Conservation (phyloP, 2,888 invertebrate species). For the Schizotus pectinicornis region DNA sequence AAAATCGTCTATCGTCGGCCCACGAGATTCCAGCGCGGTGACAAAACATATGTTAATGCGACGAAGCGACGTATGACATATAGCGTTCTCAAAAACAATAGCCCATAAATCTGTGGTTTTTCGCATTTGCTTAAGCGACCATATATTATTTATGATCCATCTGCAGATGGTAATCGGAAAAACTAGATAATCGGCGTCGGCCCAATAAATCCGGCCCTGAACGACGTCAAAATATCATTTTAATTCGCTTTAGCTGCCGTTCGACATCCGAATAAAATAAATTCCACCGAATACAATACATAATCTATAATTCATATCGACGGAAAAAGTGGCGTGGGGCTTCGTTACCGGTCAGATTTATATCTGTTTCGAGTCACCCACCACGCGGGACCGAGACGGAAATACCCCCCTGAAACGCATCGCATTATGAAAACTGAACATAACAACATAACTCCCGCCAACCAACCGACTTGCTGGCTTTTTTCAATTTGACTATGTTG, state of each 20-base stretch:
- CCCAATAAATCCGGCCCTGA: slow-evolving; percentile 40
- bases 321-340: slow-evolving; percentile 39
- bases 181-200: slow-evolving; percentile 6
- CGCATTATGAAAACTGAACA: slow-evolving; percentile 27
- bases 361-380: slow-evolving; percentile 40
- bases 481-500: slow-evolving; percentile 12
- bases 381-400: slow-evolving; percentile 26
- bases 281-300: slow-evolving; percentile 54
- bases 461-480: slow-evolving; percentile 42
- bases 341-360: slow-evolving; percentile 47
- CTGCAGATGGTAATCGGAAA: slow-evolving; percentile 18
- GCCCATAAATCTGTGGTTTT: slow-evolving; percentile 39
- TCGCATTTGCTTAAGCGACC: slow-evolving; percentile 18
- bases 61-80: slow-evolving; percentile 42
- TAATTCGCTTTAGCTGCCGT: slow-evolving; percentile 51
- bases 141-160: slow-evolving; percentile 25
- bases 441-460: slow-evolving; percentile 55
- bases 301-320: slow-evolving; percentile 56
- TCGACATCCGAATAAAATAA: slow-evolving; percentile 50
- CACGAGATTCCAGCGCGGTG: slow-evolving; percentile 37
- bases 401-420: slow-evolving; percentile 4
- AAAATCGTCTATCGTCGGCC: slow-evolving; percentile 19
- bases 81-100: slow-evolving; percentile 43
- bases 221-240: slow-evolving; percentile 48
- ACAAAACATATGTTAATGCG: slow-evolving; percentile 47